Percentiles rank a stretch among this genome's conserved stretches.
Evolutionary conservation across 2,888 invertebrate species (phyloP).

Genomic region (Drosophila mimetica): DNA sequence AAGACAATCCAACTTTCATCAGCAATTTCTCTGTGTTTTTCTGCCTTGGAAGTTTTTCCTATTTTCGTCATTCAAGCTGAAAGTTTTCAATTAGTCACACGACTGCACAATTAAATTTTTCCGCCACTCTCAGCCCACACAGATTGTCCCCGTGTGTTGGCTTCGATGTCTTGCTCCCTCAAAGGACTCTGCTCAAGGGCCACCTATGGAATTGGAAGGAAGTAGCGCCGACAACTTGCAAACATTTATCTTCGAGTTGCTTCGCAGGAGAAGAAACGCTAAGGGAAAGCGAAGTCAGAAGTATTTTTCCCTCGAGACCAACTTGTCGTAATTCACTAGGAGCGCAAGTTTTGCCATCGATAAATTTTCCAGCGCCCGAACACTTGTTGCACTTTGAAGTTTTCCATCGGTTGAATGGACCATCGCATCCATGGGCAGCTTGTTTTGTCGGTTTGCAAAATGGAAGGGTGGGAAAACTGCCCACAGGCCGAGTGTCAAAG

Average conservation of each 20-base stretch:
- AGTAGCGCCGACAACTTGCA: slow-evolving; percentile 33
- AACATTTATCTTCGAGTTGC: slow-evolving; percentile 67
- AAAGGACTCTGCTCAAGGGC: slow-evolving; percentile 14
- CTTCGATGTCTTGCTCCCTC: slow-evolving; percentile 23
- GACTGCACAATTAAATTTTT: slow-evolving; percentile 73
- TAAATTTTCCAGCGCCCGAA: slow-evolving; percentile 64
- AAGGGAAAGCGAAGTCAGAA: slow-evolving; percentile 17
- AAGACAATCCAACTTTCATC: slow-evolving; percentile 50
- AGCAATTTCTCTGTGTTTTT: slow-evolving; percentile 27
- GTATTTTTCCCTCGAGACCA: slow-evolving; percentile 42
- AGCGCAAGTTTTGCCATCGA: slow-evolving; percentile 70
- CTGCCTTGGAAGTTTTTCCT: slow-evolving; percentile 41
- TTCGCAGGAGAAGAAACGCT: slow-evolving; percentile 24
- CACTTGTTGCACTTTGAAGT: slow-evolving; percentile 68
- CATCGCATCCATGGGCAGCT: slow-evolving; percentile 1
- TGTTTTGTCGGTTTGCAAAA: slow-evolving; percentile 2
- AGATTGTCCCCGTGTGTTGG: slow-evolving; percentile 4
- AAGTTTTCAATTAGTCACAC: slow-evolving; percentile 77
- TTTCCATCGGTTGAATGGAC: slow-evolving; percentile 26
- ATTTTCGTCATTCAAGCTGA: slow-evolving; percentile 58
- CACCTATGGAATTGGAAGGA: slow-evolving; percentile 20
- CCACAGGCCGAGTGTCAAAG: slow-evolving; percentile 40
- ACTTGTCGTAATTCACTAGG: slow-evolving; percentile 76
- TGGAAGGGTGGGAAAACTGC: not conserved
- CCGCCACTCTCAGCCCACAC: slow-evolving; percentile 17